Evolutionary conservation across 2,113 vertebrate species (phyloP).

Genomic region (Sinocyclocheilus grahami): DNA sequence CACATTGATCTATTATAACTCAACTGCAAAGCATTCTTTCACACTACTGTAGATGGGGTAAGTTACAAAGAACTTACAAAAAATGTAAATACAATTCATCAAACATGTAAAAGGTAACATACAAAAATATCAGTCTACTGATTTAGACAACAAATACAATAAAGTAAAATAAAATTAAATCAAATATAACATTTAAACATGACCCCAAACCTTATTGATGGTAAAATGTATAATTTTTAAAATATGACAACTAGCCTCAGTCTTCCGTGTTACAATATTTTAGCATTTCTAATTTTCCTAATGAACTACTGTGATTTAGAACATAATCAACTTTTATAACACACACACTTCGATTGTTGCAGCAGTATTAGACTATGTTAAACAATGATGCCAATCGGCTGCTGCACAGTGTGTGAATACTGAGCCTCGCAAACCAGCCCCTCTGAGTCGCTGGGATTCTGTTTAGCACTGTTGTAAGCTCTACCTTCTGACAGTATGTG

Average conservation of each 20-base stretch:
- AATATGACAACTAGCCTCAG: neutral
- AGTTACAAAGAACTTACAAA: neutral
- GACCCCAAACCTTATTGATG: neutral
- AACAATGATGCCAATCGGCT: neutral
- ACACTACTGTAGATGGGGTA: neutral
- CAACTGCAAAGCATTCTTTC: neutral
- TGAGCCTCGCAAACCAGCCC: slow-evolving; percentile 10
- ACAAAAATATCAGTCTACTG: neutral
- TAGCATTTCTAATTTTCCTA: neutral
- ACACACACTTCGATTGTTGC: neutral
- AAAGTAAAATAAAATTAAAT: no score
- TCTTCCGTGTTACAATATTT: neutral
- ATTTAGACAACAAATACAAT: neutral
- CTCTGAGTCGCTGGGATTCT: slow-evolving; percentile 27
- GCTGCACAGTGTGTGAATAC: neutral
- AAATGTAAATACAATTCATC: neutral
- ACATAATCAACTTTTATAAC: neutral
- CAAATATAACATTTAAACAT: neutral
- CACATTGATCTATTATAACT: no score
- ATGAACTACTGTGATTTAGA: neutral
- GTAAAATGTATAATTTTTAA: neutral
- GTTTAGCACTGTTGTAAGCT: slow-evolving; percentile 4
- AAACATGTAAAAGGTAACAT: neutral
- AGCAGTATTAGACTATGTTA: neutral
- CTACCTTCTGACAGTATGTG: slow-evolving; percentile 39